phyloP scores from a whole-genome alignment of 2,888 invertebrate genomes.

The Metalampra italica region DNA sequence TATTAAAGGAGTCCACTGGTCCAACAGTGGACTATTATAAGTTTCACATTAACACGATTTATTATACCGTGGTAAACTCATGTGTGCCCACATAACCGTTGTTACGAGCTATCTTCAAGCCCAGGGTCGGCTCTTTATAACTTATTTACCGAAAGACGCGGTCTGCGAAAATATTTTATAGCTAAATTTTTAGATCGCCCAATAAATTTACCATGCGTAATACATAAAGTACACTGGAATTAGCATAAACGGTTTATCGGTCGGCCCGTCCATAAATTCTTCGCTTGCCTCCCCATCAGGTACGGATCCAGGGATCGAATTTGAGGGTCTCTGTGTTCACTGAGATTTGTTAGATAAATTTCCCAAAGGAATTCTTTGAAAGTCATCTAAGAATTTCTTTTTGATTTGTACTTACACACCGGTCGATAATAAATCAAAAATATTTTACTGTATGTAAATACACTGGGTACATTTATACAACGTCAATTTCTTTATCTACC shows the following conservation, averaged over 20 bases:
- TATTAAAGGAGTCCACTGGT: no score
- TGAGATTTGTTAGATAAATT: no score
- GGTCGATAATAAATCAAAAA: no score
- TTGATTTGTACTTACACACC: no score
- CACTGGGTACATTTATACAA: no score
- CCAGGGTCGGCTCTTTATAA: neutral
- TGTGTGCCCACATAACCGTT: neutral
- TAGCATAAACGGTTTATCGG: constrained; percentile 49
- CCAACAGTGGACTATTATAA: no score
- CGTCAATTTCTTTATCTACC: no score
- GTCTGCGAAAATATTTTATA: constrained; percentile 16
- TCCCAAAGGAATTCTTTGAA: no score
- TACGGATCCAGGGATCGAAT: neutral
- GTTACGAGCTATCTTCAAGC: no score
- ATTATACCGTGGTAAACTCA: neutral
- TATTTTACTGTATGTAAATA: no score
- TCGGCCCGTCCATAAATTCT: constrained; percentile 24
- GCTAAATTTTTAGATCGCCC: constrained; percentile 18
- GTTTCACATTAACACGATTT: neutral
- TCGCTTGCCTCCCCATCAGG: neutral
- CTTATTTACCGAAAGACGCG: neutral
- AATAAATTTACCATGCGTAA: constrained; percentile 39
- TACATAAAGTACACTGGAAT: constrained; percentile 41
- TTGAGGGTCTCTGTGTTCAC: neutral
- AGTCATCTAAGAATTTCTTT: no score